Conservation (phyloP, 2,113 vertebrate genomes). For the Brachyhypopomus gauderio region DNA sequence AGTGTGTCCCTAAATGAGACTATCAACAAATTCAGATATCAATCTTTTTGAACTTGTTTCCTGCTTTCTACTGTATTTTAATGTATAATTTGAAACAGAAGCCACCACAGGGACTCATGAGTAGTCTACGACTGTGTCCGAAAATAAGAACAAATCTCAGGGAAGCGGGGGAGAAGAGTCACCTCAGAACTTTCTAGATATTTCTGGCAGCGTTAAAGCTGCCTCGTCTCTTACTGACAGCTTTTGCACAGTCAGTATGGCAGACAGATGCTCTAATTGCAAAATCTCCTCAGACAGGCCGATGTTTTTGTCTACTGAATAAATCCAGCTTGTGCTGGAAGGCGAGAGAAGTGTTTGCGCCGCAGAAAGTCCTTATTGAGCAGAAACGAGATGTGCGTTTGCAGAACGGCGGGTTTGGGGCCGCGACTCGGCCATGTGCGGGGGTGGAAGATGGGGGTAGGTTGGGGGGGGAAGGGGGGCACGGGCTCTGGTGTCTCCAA, state of each 20-base stretch:
- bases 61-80: slow-evolving; percentile 48
- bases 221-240: slow-evolving; percentile 9
- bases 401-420: slow-evolving; percentile 37
- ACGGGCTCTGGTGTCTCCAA: slow-evolving; percentile 66
- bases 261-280: slow-evolving; percentile 38
- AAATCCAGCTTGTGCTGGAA: slow-evolving; percentile 55
- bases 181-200: slow-evolving; percentile 6
- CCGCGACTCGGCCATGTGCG: neutral
- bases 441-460: slow-evolving; percentile 50
- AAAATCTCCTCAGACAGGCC: slow-evolving; percentile 51
- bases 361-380: slow-evolving; percentile 60
- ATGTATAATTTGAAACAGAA: slow-evolving; percentile 39
- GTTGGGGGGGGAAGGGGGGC: slow-evolving; percentile 34
- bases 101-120: slow-evolving; percentile 4
- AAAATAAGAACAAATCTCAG: slow-evolving; percentile 16
- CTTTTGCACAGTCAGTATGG: slow-evolving; percentile 25
- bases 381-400: slow-evolving; percentile 46
- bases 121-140: neutral
- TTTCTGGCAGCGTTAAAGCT: neutral
- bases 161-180: neutral
- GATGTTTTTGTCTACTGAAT: slow-evolving; percentile 58
- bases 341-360: slow-evolving; percentile 43
- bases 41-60: slow-evolving; percentile 50
- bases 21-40: slow-evolving; percentile 38
- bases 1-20: slow-evolving; percentile 11